These are phyloP conservation scores for Lymantria dispar DNA, from an alignment of 2,888 invertebrate genomes.

Conservation along the genomic window DNA sequence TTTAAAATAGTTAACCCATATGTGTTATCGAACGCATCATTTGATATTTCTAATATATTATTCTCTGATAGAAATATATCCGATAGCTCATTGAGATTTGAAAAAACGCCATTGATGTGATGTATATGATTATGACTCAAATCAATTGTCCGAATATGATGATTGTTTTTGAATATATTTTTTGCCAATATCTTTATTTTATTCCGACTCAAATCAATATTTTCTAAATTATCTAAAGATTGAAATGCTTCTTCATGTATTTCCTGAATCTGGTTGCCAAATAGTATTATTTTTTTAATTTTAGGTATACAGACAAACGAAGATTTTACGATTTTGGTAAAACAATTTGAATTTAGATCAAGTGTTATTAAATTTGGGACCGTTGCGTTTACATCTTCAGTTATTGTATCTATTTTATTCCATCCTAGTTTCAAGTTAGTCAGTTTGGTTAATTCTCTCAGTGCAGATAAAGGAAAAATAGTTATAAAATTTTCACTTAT, in stretches of 20 bases:
- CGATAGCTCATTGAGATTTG: slow-evolving; percentile 88
- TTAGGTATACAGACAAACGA: slow-evolving; percentile 92
- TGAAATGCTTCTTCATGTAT: slow-evolving; percentile 90
- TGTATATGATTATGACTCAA: slow-evolving; percentile 95
- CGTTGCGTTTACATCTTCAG: slow-evolving; percentile 87
- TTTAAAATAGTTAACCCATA: slow-evolving; percentile 90
- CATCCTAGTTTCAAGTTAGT: slow-evolving; percentile 88
- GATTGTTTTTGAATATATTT: slow-evolving; percentile 89
- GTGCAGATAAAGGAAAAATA: slow-evolving; percentile 89
- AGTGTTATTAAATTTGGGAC: slow-evolving; percentile 88
- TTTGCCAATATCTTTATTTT: slow-evolving; percentile 90
- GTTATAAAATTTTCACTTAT: slow-evolving; percentile 93
- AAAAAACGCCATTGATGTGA: slow-evolving; percentile 91
- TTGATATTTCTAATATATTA: slow-evolving; percentile 92
- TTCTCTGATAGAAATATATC: slow-evolving; percentile 94
- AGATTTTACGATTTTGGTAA: slow-evolving; percentile 88
- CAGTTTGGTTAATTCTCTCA: slow-evolving; percentile 88
- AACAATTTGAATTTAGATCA: slow-evolving; percentile 93
- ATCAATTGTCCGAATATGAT: slow-evolving; percentile 90
- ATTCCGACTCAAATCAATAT: slow-evolving; percentile 93
- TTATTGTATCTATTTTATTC: slow-evolving; percentile 91
- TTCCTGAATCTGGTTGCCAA: slow-evolving; percentile 91
- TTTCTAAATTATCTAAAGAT: slow-evolving; percentile 88
- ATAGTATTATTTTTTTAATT: slow-evolving; percentile 90
- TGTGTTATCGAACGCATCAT: slow-evolving; percentile 90